These are phyloP conservation scores for Trogon melanurus DNA, from an alignment of 2,113 vertebrate genomes.

Conservation along the genomic window DNA sequence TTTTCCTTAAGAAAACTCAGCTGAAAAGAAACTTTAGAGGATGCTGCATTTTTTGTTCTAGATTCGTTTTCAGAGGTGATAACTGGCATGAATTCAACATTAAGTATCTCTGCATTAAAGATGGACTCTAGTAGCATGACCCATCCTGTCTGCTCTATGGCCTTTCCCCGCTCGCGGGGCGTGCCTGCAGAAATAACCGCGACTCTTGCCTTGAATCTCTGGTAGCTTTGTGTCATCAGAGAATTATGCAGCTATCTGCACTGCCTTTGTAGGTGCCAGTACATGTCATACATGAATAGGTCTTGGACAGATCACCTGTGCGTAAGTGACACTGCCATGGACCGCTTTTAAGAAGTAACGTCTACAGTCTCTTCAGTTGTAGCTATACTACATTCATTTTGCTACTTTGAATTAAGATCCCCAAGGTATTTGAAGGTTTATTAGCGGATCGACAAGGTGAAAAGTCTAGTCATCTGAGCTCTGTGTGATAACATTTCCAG, in stretches of 20 bases:
- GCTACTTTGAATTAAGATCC: neutral
- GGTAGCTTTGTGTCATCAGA: neutral
- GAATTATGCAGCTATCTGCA: neutral
- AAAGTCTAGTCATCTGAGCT: neutral
- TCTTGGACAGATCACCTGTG: neutral
- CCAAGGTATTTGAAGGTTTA: neutral
- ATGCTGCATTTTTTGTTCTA: neutral
- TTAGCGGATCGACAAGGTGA: neutral
- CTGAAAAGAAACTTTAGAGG: neutral
- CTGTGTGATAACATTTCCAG: neutral
- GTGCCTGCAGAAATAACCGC: neutral
- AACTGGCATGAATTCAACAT: neutral
- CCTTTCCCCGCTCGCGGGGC: fast-evolving
- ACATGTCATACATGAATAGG: fast-evolving
- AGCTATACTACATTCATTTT: neutral
- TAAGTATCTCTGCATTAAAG: neutral
- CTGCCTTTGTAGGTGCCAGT: neutral
- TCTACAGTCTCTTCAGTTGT: neutral
- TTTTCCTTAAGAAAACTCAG: neutral
- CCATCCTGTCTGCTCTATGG: neutral
- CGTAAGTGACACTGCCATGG: neutral
- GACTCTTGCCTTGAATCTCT: neutral
- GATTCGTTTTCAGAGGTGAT: neutral
- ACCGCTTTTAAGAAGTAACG: neutral
- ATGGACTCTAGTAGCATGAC: neutral